Evolutionary conservation across 2,113 vertebrate species (phyloP), one percentile per base, ranked within the genome.

Genomic region (Sitta europaea): DNA sequence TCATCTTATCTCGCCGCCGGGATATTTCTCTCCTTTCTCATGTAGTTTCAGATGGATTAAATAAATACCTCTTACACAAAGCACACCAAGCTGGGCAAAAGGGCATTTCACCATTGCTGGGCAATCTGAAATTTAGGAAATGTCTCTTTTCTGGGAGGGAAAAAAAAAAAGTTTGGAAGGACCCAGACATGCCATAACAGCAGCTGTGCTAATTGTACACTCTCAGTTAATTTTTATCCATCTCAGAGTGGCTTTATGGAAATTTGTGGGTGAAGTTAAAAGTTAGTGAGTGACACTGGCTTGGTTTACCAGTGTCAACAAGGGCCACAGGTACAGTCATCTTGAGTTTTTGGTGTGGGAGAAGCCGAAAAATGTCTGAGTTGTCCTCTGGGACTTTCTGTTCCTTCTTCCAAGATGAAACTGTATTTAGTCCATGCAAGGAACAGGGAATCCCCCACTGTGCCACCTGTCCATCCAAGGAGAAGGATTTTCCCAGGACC

Each of bases 21-120:
- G 77, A 87, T 96, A 92, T 85, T 97, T 96, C 93, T 93, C 96
- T 95, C 77, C 75, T 96, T 96, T 96, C 94, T 97, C 80, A 61
- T 95, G 96, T 89, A 86, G 83, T 93, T 95, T 94, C 95, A 97
- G 93, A 91, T 90, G 92, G 87, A 90, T 96, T 93, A 92, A 95
- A 93, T 91, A 93, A 97, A 90, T 94, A 93, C 63, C 67, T 76
- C 48, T 75, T 71, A 91, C 86, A 97, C 90, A 96, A 96, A 96
- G 87, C 86, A 89, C 73, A 88, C 73, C 75, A 67, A 61, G 77
- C 75, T 91, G 88, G 83, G 91, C 80, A 73, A 97, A 96, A 97
- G 90, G 83, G 90, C 88, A 93, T 53, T 91, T 83, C 54, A 75
- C 53, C 75, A n/a, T 61, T 17, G 17, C 75, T 94, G 88, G 59